Base-by-base conservation (phyloP, 2,113 vertebrate species). In the Reinhardtius hippoglossoides region DNA sequence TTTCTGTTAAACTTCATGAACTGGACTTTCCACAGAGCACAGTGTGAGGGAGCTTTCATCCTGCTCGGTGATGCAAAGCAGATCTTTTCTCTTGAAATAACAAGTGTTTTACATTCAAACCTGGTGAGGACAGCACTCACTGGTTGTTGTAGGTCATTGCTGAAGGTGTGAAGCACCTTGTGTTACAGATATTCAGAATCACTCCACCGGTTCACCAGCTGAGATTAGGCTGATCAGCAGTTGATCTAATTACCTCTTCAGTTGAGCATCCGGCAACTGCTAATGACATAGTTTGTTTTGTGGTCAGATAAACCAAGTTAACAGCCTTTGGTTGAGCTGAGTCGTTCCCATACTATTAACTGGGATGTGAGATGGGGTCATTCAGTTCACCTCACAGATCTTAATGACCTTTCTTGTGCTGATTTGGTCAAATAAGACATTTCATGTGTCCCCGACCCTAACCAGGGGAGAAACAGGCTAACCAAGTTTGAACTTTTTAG, bases 231-330 rank as follows among this genome's bases (percentile, higher is more conserved):
- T 48, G 73, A 84, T 83, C 73, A 74, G 64, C 52, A 21, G 60
- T 61, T 89, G 83, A 84, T 76, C 79, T 81, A 76, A 89, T 88
- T 88, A 83, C 48, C 7, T n/a, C 1, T 58, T 26, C 84, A 79
- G 55, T 84, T 57, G 59, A 52, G 54, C 35, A 10, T 71, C 46
- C 66, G 54, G 66, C 16, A 35, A 57, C 16, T 16, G 46, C 77
- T 62, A 23, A 78, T 65, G 58, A 56, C 62, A 10, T 40, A 27
- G 54, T 24, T 1, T 56, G 3, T 23, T 24, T 56, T 24, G 44
- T 48, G 44, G 13, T 56, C 21, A 23, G 14, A 26, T 54, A 9
- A 27, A 16, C 23, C 61, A 31, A 50, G 15, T 24, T 14, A 64
- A n/a, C 7, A 14, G 4, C 74, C 9, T 57, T 70, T 24, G 18